A percentile compares a stretch with the other conserved stretches of the same genome.
Evolutionary conservation across 1,140 invertebrate genomes (phyloP).

Genomic region (Brachionus plicatilis): DNA sequence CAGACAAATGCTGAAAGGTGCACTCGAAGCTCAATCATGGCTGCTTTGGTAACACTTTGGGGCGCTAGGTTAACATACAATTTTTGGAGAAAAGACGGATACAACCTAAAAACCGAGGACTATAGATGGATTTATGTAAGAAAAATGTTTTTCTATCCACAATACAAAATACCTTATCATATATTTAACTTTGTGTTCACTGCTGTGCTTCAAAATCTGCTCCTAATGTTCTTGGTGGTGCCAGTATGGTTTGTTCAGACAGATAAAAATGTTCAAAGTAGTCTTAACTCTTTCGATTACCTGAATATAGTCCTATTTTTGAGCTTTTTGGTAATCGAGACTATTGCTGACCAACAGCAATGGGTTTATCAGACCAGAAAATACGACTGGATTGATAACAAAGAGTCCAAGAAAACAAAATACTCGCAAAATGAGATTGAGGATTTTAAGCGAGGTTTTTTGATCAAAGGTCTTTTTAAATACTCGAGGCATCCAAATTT

Average conservation of each 20-base stretch:
- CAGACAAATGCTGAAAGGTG: neutral
- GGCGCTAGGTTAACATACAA: constrained; percentile 14
- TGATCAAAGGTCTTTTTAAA: constrained; percentile 33
- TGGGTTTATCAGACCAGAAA: constrained; percentile 27
- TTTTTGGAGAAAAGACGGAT: constrained; percentile 34
- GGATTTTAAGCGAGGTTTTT: constrained; percentile 25
- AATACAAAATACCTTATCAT: constrained; percentile 16
- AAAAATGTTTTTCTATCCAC: constrained; percentile 34
- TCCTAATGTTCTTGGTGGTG: constrained; percentile 8
- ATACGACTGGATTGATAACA: neutral
- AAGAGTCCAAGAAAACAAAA: neutral
- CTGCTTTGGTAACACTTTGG: neutral
- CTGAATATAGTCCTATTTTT: neutral
- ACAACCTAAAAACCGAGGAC: neutral
- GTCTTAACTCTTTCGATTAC: neutral
- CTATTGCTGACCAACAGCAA: constrained; percentile 34
- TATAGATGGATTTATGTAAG: constrained; percentile 30
- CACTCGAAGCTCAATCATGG: neutral
- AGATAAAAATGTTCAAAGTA: neutral
- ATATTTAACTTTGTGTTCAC: constrained; percentile 33
- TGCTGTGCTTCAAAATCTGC: constrained; percentile 13
- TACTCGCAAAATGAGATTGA: neutral
- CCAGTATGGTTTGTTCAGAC: constrained; percentile 26
- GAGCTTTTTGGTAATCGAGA: neutral
- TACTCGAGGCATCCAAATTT: constrained; percentile 40